A percentile compares a stretch with the other conserved stretches of the same genome.
Evolutionary conservation across 2,113 vertebrate species (phyloP).

Genomic region (Nymphicus hollandicus): DNA sequence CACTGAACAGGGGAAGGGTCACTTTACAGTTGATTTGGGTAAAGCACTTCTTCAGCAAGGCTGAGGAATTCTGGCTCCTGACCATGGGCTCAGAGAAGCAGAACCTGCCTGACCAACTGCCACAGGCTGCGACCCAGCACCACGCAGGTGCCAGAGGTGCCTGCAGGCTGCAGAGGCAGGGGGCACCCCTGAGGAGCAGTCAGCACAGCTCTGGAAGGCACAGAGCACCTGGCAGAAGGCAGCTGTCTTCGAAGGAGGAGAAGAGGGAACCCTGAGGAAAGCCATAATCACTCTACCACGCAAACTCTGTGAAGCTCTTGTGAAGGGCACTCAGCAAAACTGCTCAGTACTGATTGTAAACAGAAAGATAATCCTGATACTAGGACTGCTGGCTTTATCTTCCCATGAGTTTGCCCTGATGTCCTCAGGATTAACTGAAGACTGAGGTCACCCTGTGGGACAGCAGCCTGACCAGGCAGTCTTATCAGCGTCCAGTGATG

Average conservation of each 20-base stretch:
- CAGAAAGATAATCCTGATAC: neutral
- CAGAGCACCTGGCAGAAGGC: neutral
- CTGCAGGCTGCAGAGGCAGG: neutral
- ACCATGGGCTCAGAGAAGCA: neutral
- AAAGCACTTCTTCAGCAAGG: neutral
- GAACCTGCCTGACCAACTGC: neutral
- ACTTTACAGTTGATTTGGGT: neutral
- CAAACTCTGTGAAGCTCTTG: neutral
- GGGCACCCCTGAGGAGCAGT: neutral
- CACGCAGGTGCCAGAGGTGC: fast-evolving
- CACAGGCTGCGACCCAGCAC: neutral
- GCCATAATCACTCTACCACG: neutral
- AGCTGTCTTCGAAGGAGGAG: neutral
- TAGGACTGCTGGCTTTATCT: neutral
- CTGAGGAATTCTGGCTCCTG: neutral
- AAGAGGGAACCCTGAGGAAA: neutral
- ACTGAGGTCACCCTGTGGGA: neutral
- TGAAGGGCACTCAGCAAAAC: neutral
- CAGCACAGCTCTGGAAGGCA: fast-evolving
- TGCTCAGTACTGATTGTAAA: neutral
- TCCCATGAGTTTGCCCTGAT: neutral
- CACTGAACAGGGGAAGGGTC: neutral
- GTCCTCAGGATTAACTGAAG: neutral
- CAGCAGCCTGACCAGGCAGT: neutral
- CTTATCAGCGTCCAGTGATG: fast-evolving